A percentile compares a stretch with the other conserved stretches of the same genome.
Conservation (phyloP, 2,797 vertebrate genomes). For the Gobio occitaniae region DNA sequence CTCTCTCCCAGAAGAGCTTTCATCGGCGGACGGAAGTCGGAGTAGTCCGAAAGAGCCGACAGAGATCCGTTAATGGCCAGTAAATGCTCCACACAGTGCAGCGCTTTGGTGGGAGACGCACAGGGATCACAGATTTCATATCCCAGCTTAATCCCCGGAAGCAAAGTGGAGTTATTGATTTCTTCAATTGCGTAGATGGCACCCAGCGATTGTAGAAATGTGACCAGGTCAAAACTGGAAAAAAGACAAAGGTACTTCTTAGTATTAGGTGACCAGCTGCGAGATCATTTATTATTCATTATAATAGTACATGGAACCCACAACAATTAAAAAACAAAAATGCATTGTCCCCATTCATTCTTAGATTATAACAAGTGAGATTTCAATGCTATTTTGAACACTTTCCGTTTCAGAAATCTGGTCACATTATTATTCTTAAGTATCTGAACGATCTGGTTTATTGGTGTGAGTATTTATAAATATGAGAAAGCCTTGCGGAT, state of each 20-base stretch:
- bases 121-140: conserved; percentile 70
- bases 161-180: conserved; percentile 67
- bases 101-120: conserved; percentile 61
- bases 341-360: background rate
- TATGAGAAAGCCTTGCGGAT: background rate
- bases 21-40: conserved; percentile 39
- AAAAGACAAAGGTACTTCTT: background rate
- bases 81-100: conserved; percentile 62
- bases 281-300: background rate
- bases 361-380: background rate
- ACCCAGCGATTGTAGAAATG: conserved; percentile 64
- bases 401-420: background rate
- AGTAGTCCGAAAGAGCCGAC: conserved; percentile 52
- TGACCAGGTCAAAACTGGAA: conserved; percentile 62
- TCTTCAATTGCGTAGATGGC: conserved; percentile 66
- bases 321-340: background rate
- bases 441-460: background rate
- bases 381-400: background rate
- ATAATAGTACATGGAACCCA: background rate
- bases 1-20: conserved; percentile 48
- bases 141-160: conserved; percentile 69
- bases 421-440: background rate
- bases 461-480: background rate
- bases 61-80: conserved; percentile 56
- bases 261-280: background rate